Evolutionary conservation across 2,888 invertebrate genomes (phyloP).

Genomic region (Diaphora mendica): DNA sequence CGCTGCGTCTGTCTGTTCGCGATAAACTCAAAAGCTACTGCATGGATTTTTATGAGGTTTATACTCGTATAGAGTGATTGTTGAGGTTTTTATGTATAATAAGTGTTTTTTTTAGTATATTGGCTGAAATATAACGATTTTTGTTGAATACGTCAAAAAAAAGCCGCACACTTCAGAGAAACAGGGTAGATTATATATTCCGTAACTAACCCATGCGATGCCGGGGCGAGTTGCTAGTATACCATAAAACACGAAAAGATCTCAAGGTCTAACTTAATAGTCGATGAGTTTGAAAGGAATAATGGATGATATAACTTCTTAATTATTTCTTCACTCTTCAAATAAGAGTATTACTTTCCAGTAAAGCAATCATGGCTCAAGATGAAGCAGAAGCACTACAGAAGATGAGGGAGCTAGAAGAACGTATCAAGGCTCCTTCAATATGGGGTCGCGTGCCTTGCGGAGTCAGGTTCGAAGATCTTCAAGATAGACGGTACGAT

Average conservation of each 20-base stretch:
- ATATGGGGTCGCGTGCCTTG: conserved; percentile 78
- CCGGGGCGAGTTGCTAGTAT: no score
- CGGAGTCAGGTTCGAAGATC: conserved; percentile 79
- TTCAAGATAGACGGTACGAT: conserved; percentile 79
- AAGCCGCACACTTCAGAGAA: no score
- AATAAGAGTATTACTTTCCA: neutral
- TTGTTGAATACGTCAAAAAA: no score
- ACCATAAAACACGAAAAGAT: neutral
- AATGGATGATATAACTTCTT: neutral
- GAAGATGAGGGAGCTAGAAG: conserved; percentile 77
- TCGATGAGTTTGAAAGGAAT: neutral
- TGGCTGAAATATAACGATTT: no score
- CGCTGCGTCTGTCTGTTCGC: no score
- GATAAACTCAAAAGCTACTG: no score
- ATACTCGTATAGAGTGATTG: no score
- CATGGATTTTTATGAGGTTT: no score
- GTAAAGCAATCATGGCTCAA: conserved; percentile 62
- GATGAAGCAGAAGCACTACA: conserved; percentile 70
- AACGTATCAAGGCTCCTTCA: conserved; percentile 80
- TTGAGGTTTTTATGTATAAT: no score
- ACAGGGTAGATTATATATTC: no score
- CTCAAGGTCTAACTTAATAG: neutral
- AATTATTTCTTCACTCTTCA: neutral
- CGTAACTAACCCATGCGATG: no score
- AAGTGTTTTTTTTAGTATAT: no score